Evolutionary conservation across 2,113 vertebrate species (phyloP).

Genomic region (Syngnathus scovelli): DNA sequence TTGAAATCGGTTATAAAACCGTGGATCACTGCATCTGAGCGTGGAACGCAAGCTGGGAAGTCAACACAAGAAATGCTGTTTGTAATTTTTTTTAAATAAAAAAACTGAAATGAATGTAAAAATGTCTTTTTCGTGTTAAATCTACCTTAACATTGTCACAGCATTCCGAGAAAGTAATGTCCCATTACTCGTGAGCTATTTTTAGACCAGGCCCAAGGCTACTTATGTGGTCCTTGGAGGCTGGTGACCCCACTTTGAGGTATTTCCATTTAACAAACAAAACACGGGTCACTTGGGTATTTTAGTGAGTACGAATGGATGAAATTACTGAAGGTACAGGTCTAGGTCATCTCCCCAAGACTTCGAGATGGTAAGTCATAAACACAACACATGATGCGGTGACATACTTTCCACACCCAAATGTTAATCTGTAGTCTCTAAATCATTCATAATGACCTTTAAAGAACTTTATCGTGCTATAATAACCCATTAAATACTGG

Average conservation of each 20-base stretch:
- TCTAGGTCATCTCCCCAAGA: not conserved
- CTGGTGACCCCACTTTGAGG: too few species aligned
- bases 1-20: constrained; percentile 99
- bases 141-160: too few species aligned
- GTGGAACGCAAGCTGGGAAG: constrained; percentile 1
- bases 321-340: not conserved
- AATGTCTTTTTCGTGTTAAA: not conserved
- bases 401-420: not conserved
- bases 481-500: too few species aligned
- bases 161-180: too few species aligned
- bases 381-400: not conserved
- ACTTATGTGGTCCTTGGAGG: too few species aligned
- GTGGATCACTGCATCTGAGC: constrained; percentile 72
- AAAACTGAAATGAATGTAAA: not conserved
- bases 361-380: not conserved
- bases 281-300: too few species aligned
- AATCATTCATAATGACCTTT: too few species aligned
- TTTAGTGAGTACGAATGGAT: too few species aligned
- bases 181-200: too few species aligned
- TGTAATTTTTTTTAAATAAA: not conserved
- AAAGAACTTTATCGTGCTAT: too few species aligned
- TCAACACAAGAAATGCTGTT: not conserved
- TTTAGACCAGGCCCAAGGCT: too few species aligned
- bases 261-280: too few species aligned
- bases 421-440: not conserved